Percentiles rank a stretch among this genome's conserved stretches.
Evolutionary conservation across 2,797 vertebrate genomes (phyloP).

Genomic region (Clarias laeviceps): DNA sequence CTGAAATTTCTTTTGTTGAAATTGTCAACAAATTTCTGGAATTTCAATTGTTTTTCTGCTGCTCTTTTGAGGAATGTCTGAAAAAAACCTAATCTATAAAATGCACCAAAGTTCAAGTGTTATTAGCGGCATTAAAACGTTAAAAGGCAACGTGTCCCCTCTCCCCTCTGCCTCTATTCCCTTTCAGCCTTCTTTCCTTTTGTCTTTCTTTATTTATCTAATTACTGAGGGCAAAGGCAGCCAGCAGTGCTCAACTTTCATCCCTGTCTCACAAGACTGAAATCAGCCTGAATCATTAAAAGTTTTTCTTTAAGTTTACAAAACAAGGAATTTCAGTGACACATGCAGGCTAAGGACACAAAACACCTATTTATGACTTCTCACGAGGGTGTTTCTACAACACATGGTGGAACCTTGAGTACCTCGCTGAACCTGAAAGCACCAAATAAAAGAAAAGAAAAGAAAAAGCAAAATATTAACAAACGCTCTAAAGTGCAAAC

Average conservation of each 20-base stretch:
- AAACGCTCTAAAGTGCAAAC: neutral
- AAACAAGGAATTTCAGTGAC: neutral
- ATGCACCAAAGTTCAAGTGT: conserved; percentile 23
- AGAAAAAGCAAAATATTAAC: neutral
- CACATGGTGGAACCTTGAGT: conserved; percentile 35
- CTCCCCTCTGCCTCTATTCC: conserved; percentile 53
- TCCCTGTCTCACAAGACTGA: neutral
- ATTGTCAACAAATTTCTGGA: no score
- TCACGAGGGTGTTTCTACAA: conserved; percentile 9
- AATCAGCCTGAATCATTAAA: neutral
- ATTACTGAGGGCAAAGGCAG: conserved; percentile 55
- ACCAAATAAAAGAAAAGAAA: neutral
- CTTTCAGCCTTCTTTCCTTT: conserved; percentile 61
- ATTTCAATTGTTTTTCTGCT: no score
- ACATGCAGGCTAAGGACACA: conserved; percentile 10
- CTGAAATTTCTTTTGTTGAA: no score
- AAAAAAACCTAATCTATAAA: neutral
- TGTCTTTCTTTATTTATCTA: conserved; percentile 62
- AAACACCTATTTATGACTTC: conserved; percentile 35
- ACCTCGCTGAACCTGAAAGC: neutral
- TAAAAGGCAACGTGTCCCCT: conserved; percentile 12
- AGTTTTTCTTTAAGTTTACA: neutral
- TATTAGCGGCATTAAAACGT: neutral
- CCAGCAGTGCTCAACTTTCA: neutral
- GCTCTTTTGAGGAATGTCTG: neutral